Percentiles rank a stretch among this genome's conserved stretches.
Evolutionary conservation across 1,140 invertebrate species (phyloP).

Genomic region (Drosophila tani): DNA sequence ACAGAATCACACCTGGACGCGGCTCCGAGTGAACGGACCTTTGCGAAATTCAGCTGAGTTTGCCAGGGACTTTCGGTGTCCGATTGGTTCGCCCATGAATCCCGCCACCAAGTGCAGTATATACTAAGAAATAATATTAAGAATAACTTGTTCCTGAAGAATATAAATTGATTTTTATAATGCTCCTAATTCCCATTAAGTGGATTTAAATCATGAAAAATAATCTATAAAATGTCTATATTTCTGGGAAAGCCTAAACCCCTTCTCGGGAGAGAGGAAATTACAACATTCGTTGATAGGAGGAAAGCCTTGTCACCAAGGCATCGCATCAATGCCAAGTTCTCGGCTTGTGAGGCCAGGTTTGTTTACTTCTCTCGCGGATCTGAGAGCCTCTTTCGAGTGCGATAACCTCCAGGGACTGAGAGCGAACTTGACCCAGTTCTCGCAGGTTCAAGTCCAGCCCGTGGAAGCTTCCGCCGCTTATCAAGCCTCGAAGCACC

Average conservation of each 20-base stretch:
- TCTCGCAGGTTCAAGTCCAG: conserved; percentile 59
- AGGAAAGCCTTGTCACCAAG: conserved; percentile 18
- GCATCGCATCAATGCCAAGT: conserved; percentile 40
- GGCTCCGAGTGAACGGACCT: conserved; percentile 65
- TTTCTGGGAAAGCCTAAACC: not conserved
- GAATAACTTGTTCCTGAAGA: not conserved
- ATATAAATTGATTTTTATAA: not conserved
- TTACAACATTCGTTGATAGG: conserved; percentile 10
- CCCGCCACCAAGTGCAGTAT: conserved; percentile 69
- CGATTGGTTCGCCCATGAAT: conserved; percentile 72
- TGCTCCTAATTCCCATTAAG: too few species aligned
- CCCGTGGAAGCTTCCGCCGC: conserved; percentile 19
- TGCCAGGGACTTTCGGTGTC: conserved; percentile 66
- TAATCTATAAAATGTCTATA: not conserved
- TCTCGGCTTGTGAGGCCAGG: conserved; percentile 33
- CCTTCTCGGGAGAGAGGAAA: not conserved
- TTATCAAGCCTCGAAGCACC: conserved; percentile 14
- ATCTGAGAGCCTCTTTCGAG: not conserved
- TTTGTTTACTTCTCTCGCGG: conserved; percentile 67
- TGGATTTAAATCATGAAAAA: not conserved
- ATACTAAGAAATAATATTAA: conserved; percentile 40
- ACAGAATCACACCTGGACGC: conserved; percentile 60
- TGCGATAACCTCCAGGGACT: conserved; percentile 59
- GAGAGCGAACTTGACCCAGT: conserved; percentile 68
- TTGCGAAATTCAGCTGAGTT: conserved; percentile 68